Base-by-base conservation (phyloP, 35 echinoderm and acorn worm species). In the Anneissia japonica region DNA sequence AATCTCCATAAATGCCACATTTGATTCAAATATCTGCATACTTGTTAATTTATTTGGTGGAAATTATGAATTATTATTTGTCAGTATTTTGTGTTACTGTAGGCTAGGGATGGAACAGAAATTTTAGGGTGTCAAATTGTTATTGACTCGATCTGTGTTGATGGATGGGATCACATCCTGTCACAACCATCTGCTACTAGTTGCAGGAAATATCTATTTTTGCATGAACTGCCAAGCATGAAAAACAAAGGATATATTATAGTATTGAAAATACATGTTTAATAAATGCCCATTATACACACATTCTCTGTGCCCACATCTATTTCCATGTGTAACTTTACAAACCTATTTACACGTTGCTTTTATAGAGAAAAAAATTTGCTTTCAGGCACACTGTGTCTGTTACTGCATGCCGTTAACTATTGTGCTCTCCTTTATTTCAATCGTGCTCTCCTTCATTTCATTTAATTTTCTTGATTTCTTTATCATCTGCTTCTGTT, bases 81-180 rank as follows among this genome's bases (percentile, higher is more conserved):
- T 64, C 51, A 64, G 51, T 64, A 64, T 64, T 64, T 64, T 64
- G 51, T 64, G 51, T n/a, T n/a, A n/a, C n/a, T 64, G 51, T 64
- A 64, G 51, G 11, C 51, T 64, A 64, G 51, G 51, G 26, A 16
- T 64, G 5, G 51, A 9, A 64, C 2, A 64, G 26, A 64, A 9
- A 64, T 45, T 4, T 64, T 19, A 64, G 26, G 51, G 51, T 64
- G 51, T 64, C 51, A 64, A 19, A 64, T 23, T 3, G 11, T 64
- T 45, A 45, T 45, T 64, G 11, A 16, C 21, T 26, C 26, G 51
- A 16, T 23, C 7, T 26, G 26, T 64, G 51, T 64, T 23, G 51
- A 16, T 64, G 19, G 51, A 2, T 23, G 51, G 51, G 51, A 23
- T 64, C 51, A 64, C 51, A 23, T 19, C 51, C 51, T 64, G 10